A percentile compares a stretch with the other conserved stretches of the same genome.
Conservation (phyloP, 2,113 vertebrate species). For the Muntiacus reevesi region DNA sequence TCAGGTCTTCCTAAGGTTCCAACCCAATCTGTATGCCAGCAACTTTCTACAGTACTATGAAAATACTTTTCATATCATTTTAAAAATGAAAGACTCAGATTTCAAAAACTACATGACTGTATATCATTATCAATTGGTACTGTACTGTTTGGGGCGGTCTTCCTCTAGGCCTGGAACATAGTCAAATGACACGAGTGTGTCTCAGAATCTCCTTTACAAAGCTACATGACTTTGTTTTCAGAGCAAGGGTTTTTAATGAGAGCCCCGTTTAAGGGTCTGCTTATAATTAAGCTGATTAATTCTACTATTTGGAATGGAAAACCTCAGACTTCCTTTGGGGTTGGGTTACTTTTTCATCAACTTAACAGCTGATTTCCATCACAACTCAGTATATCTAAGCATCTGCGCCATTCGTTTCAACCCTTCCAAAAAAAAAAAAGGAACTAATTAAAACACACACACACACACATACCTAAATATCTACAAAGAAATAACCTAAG, state of each 20-base stretch:
- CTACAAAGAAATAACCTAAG: background rate
- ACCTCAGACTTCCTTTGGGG: conserved; percentile 63
- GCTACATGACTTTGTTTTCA: background rate
- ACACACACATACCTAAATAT: background rate
- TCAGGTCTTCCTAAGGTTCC: background rate
- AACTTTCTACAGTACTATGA: background rate
- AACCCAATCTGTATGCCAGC: background rate
- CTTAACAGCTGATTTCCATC: conserved; percentile 53
- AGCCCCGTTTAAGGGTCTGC: conserved; percentile 27
- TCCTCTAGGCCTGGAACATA: background rate
- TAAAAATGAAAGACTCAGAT: conserved; percentile 15
- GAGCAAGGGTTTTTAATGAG: conserved; percentile 15
- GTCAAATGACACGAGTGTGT: background rate
- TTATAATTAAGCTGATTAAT: conserved; percentile 63
- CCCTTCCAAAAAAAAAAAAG: background rate
- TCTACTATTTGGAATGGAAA: conserved; percentile 47
- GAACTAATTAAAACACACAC: background rate
- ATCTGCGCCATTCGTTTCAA: conserved; percentile 16
- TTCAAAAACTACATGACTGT: conserved; percentile 11
- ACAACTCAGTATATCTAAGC: background rate
- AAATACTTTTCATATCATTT: conserved; percentile 2
- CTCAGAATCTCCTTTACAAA: background rate
- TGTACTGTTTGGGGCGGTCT: background rate
- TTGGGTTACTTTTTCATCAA: conserved; percentile 18
- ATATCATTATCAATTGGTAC: background rate